Conservation (phyloP, 2,113 vertebrate species). For the Carassius gibelio region DNA sequence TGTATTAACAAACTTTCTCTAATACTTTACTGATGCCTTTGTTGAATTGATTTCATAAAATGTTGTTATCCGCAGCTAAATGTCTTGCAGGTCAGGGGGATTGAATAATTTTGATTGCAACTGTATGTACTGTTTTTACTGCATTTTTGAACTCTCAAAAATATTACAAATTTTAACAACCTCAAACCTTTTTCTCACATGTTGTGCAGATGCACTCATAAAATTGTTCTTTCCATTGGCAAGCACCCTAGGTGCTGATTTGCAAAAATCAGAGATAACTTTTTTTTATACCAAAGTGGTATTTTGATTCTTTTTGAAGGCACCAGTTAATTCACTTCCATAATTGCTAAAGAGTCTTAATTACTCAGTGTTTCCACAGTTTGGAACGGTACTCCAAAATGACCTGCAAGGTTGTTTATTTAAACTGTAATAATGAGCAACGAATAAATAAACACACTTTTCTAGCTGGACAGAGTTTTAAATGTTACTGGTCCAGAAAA, state of each 20-base stretch:
- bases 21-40: too few relatives aligned
- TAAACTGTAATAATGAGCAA: not conserved
- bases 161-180: too few relatives aligned
- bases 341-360: not conserved
- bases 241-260: not conserved
- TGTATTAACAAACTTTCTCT: too few relatives aligned
- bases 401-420: not conserved
- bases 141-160: too few relatives aligned
- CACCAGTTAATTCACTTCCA: not conserved
- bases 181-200: not conserved
- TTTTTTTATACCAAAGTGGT: not conserved
- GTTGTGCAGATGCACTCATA: not conserved
- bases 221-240: not conserved
- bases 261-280: not conserved
- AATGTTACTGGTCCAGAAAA: not conserved
- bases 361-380: conserved; percentile 14
- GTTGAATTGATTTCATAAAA: too few relatives aligned
- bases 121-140: too few relatives aligned
- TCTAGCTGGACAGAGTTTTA: not conserved
- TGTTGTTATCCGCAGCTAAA: too few relatives aligned
- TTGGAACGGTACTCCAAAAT: not conserved
- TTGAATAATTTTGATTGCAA: too few relatives aligned
- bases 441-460: not conserved
- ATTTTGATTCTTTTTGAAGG: not conserved
- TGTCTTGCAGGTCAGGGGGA: too few relatives aligned